phyloP scores from a whole-genome alignment of 30 jellyfish, hydroid and myxozoan species.

The Hydractinia echinata region DNA sequence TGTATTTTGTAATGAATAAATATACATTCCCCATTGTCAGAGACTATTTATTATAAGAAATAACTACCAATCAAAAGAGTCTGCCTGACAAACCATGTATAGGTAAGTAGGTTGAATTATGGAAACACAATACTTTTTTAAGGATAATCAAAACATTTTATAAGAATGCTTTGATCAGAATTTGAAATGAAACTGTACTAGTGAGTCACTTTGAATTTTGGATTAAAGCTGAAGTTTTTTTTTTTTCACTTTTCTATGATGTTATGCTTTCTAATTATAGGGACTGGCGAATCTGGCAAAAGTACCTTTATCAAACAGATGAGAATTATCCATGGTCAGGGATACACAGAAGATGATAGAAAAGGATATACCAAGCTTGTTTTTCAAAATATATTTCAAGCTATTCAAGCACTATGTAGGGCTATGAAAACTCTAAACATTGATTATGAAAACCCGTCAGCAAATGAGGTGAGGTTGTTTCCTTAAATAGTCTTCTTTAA shows the following conservation, averaged over 20 bases:
- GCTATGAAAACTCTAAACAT: slow-evolving; percentile 88
- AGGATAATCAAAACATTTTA: too few species aligned
- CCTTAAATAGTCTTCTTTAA: background rate
- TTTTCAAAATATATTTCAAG: slow-evolving; percentile 87
- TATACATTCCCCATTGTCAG: too few species aligned
- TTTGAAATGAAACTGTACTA: too few species aligned
- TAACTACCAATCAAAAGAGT: too few species aligned
- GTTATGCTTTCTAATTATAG: slow-evolving; percentile 38
- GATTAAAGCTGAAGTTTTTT: background rate
- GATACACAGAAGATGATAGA: slow-evolving; percentile 93
- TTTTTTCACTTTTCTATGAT: background rate
- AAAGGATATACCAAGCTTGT: slow-evolving; percentile 84
- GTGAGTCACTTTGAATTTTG: background rate
- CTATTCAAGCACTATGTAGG: slow-evolving; percentile 91
- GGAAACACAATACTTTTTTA: too few species aligned
- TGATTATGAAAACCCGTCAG: slow-evolving; percentile 48
- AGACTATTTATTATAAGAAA: too few species aligned
- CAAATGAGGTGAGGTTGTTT: slow-evolving; percentile 55
- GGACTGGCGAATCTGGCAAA: slow-evolving; percentile 99
- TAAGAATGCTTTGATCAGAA: too few species aligned
- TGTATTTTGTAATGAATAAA: too few species aligned
- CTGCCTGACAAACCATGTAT: too few species aligned
- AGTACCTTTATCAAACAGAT: slow-evolving; percentile 98
- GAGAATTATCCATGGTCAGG: slow-evolving; percentile 99
- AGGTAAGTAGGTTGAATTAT: too few species aligned